Evolutionary conservation across 92 coral and sea anemone species (phyloP).

Genomic region (Montipora capitata): DNA sequence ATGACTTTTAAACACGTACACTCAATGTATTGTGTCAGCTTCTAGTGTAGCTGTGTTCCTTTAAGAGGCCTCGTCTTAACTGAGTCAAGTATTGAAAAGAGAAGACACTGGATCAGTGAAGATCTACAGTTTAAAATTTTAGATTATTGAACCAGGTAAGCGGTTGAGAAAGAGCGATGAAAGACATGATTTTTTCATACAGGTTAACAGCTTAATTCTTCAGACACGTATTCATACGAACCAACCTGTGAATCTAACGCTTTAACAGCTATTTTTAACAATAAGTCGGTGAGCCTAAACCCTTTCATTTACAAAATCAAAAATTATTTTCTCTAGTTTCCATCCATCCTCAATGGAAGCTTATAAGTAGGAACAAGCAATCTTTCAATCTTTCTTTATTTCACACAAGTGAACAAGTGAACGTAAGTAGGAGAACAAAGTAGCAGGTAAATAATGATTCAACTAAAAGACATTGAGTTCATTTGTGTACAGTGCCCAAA

Average conservation of each 20-base stretch:
- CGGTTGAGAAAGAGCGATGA: neutral
- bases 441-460: neutral
- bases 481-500: conserved; percentile 3
- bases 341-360: too few relatives aligned
- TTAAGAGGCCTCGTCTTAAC: conserved; percentile 6
- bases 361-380: too few relatives aligned
- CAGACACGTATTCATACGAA: neutral
- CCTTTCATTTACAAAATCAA: too few relatives aligned
- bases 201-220: conserved; percentile 27
- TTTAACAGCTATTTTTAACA: too few relatives aligned
- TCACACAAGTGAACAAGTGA: neutral
- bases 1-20: conserved; percentile 2
- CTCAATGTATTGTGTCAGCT: neutral
- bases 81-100: neutral
- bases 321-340: too few relatives aligned
- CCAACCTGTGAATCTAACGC: too few relatives aligned
- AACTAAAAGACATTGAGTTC: conserved; percentile 1
- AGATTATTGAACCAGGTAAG: conserved; percentile 14
- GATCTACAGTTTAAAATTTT: neutral
- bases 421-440: neutral
- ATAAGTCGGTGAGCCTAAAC: too few relatives aligned
- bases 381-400: neutral
- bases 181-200: conserved; percentile 2
- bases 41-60: conserved; percentile 8
- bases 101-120: neutral